These are phyloP conservation scores for Calephelis nemesis DNA, from an alignment of 1,140 invertebrate genomes.

Conservation along the genomic window DNA sequence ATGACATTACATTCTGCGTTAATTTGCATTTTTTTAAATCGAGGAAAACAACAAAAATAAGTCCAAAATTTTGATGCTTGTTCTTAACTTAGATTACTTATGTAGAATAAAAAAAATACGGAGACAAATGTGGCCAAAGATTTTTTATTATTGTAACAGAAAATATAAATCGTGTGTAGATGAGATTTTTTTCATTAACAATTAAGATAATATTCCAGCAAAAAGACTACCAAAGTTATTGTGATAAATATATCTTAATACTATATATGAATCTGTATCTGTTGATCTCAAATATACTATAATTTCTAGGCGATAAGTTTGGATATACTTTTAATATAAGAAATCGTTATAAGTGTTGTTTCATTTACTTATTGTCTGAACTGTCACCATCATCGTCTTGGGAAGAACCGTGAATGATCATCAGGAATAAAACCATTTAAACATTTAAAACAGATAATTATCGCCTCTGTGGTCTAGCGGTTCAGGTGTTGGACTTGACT, in stretches of 20 bases:
- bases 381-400: not conserved
- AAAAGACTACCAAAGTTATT: constrained; percentile 49
- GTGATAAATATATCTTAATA: constrained; percentile 42
- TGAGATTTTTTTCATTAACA: not conserved
- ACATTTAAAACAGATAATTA: too few relatives aligned
- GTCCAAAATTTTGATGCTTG: too few relatives aligned
- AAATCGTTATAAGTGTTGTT: constrained; percentile 22
- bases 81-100: too few relatives aligned
- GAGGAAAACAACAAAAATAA: too few relatives aligned
- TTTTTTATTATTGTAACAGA: too few relatives aligned
- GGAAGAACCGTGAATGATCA: too few relatives aligned
- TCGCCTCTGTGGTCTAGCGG: too few relatives aligned
- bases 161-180: not conserved
- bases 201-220: not conserved
- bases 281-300: constrained; percentile 44
- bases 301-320: constrained; percentile 26
- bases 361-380: constrained; percentile 6
- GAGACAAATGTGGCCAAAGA: not conserved
- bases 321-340: constrained; percentile 33
- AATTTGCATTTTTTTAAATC: too few relatives aligned
- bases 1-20: too few relatives aligned
- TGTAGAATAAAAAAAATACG: too few relatives aligned
- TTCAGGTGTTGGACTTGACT: too few relatives aligned
- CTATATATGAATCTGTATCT: constrained; percentile 26
- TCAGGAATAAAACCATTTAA: too few relatives aligned